A percentile compares a stretch with the other conserved stretches of the same genome.
These are phyloP conservation scores for Drosophila athabasca DNA, from an alignment of 1,140 invertebrate species.

Conservation along the genomic window DNA sequence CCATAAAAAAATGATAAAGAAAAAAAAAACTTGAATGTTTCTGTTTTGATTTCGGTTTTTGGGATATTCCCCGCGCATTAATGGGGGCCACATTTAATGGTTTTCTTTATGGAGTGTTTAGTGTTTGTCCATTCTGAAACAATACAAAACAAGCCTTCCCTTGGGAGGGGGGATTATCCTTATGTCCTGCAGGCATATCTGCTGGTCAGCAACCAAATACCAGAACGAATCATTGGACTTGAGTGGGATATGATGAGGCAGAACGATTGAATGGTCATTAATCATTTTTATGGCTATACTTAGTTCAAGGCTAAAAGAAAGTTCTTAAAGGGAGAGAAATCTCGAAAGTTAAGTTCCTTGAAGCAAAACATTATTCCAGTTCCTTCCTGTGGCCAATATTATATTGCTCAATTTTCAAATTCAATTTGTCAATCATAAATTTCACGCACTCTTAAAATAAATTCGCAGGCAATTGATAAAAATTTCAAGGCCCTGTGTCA, in stretches of 20 bases:
- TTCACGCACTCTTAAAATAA: conserved; percentile 79
- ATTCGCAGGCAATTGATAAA: conserved; percentile 74
- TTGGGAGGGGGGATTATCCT: conserved; percentile 12
- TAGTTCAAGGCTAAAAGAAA: conserved; percentile 3
- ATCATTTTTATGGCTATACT: conserved; percentile 50
- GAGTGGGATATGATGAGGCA: conserved; percentile 20
- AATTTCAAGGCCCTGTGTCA: conserved; percentile 37
- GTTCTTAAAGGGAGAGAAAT: conserved; percentile 14
- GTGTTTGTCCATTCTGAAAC: conserved; percentile 63
- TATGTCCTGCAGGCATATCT: conserved; percentile 45
- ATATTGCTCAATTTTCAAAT: conserved; percentile 58
- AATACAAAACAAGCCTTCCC: conserved; percentile 48
- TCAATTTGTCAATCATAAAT: conserved; percentile 82
- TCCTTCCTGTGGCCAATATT: background rate
- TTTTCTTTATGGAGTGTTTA: conserved; percentile 80
- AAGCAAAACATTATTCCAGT: background rate
- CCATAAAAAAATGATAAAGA: conserved; percentile 74
- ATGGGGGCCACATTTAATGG: conserved; percentile 64
- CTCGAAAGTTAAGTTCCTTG: too few species aligned
- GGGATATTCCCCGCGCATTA: conserved; percentile 40
- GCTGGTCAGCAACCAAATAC: conserved; percentile 34
- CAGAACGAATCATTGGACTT: conserved; percentile 52
- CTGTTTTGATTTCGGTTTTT: conserved; percentile 24
- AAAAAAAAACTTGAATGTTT: conserved; percentile 44
- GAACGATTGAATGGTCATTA: conserved; percentile 43